A percentile compares a stretch with the other conserved stretches of the same genome.
Evolutionary conservation across 2,888 invertebrate species (phyloP).

Genomic region (Philereme vetulata): DNA sequence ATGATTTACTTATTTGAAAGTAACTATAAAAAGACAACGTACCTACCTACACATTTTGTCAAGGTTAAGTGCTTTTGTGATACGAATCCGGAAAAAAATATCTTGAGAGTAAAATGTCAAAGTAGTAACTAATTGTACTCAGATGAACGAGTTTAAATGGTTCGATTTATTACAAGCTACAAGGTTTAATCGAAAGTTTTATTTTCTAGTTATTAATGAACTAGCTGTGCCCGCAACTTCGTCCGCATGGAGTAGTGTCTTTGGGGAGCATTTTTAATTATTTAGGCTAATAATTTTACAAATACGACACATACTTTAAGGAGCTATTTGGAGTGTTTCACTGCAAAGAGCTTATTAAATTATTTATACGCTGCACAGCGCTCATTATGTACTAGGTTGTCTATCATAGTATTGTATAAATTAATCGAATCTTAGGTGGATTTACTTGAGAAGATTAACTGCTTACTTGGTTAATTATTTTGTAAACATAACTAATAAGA

Average conservation of each 20-base stretch:
- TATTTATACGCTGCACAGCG: too few relatives aligned
- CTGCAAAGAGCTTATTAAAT: too few relatives aligned
- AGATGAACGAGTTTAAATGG: not conserved
- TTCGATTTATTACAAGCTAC: too few relatives aligned
- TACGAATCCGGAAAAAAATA: constrained; percentile 8
- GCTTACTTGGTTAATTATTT: constrained; percentile 31
- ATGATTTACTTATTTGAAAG: constrained; percentile 22
- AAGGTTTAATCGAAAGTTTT: too few relatives aligned
- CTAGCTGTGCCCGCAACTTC: too few relatives aligned
- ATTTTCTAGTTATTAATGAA: too few relatives aligned
- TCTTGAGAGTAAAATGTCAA: constrained; percentile 20
- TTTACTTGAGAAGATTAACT: constrained; percentile 41
- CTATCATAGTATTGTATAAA: constrained; percentile 62
- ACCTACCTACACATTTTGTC: constrained; percentile 12
- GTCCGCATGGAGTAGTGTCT: too few relatives aligned
- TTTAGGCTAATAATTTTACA: too few relatives aligned
- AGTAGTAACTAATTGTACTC: constrained; percentile 17
- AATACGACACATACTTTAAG: too few relatives aligned
- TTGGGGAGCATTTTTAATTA: too few relatives aligned
- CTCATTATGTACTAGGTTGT: too few relatives aligned
- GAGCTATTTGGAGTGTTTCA: too few relatives aligned
- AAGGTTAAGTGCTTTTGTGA: constrained; percentile 19
- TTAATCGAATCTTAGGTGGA: constrained; percentile 54
- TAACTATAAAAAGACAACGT: constrained; percentile 19
- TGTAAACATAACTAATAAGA: constrained; percentile 31